A percentile compares a stretch with the other conserved stretches of the same genome.
phyloP scores from a whole-genome alignment of 2,888 invertebrate species.

The Molorchus minor region DNA sequence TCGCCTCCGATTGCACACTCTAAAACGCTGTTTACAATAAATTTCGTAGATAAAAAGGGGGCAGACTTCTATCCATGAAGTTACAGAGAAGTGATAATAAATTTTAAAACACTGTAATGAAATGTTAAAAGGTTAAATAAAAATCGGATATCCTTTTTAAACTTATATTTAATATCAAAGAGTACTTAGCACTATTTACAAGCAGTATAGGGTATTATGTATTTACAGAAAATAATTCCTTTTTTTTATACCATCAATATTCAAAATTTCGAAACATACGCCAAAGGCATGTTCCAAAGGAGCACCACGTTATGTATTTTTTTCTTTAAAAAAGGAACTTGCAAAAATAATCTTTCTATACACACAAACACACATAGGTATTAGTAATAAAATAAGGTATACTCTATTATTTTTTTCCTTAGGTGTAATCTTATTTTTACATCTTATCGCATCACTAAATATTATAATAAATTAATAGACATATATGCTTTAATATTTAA shows the following conservation, averaged over 20 bases:
- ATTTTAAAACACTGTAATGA: too few species aligned
- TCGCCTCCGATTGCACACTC: too few species aligned
- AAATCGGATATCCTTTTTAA: slow-evolving; percentile 2
- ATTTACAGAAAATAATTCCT: slow-evolving; percentile 23
- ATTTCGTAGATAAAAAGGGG: too few species aligned
- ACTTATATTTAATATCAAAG: slow-evolving; percentile 20
- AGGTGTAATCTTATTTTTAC: slow-evolving; percentile 14
- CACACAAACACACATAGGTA: slow-evolving; percentile 34
- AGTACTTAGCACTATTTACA: slow-evolving; percentile 21
- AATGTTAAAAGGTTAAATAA: too few species aligned
- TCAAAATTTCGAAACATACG: slow-evolving; percentile 14
- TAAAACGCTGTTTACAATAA: too few species aligned
- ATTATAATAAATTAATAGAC: slow-evolving; percentile 31
- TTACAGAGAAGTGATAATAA: too few species aligned
- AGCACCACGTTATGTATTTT: slow-evolving; percentile 39
- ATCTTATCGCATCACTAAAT: slow-evolving; percentile 20
- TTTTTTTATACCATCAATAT: slow-evolving; percentile 32
- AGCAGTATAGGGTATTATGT: slow-evolving; percentile 12
- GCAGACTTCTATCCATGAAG: too few species aligned
- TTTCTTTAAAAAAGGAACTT: slow-evolving; percentile 40
- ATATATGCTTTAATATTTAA: slow-evolving; percentile 26
- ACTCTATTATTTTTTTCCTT: slow-evolving; percentile 7
- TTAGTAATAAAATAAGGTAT: slow-evolving; percentile 44
- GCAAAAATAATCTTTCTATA: slow-evolving; percentile 50
- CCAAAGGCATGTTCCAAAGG: slow-evolving; percentile 11